Evolutionary conservation across 2,113 vertebrate genomes (phyloP).

Genomic region (Corydoras sp.): DNA sequence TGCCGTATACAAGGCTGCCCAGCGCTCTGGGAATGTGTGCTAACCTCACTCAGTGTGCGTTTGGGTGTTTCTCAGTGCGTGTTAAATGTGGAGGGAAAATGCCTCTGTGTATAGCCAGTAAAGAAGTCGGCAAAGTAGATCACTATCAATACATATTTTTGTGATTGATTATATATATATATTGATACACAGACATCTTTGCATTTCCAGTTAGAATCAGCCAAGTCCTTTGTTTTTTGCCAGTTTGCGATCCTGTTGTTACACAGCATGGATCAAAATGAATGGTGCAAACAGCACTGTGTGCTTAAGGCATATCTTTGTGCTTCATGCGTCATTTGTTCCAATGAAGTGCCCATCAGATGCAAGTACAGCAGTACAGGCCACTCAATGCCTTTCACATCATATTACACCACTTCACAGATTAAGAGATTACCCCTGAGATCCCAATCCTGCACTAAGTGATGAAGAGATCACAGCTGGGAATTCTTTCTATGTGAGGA

Average conservation of each 20-base stretch:
- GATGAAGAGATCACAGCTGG: slow-evolving; percentile 21
- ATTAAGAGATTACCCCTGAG: slow-evolving; percentile 9
- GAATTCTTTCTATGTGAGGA: slow-evolving; percentile 11
- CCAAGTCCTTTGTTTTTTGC: background rate
- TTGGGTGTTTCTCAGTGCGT: no score
- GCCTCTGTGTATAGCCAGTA: no score
- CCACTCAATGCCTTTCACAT: slow-evolving; percentile 11
- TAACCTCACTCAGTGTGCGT: no score
- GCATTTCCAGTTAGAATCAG: background rate
- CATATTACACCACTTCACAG: background rate
- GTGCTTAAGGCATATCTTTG: background rate
- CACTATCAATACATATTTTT: no score
- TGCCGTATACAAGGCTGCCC: no score
- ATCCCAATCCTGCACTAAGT: background rate
- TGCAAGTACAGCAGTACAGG: background rate
- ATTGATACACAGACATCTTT: background rate
- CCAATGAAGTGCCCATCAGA: background rate
- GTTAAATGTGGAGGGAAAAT: no score
- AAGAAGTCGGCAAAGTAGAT: no score
- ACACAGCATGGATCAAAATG: background rate
- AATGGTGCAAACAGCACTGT: background rate
- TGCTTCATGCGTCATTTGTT: background rate
- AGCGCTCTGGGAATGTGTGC: no score
- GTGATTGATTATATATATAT: no score
- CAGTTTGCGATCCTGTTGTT: background rate